phyloP scores from a whole-genome alignment of 2,113 vertebrate species.

The Bettongia penicillata region DNA sequence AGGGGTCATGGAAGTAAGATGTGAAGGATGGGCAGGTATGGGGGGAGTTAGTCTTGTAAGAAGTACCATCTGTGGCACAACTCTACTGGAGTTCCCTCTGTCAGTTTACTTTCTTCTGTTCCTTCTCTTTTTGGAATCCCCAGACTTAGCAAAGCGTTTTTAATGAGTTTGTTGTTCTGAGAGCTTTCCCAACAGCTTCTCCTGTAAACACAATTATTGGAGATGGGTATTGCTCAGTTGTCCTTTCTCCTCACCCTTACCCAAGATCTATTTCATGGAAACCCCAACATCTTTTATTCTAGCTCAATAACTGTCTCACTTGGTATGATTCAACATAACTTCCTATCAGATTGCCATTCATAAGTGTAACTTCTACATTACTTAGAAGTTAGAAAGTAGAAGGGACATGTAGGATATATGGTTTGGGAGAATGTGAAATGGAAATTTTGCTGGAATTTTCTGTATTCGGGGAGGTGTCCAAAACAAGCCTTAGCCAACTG shows the following conservation, averaged over 20 bases:
- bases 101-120: not conserved
- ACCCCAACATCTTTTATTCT: constrained; percentile 19
- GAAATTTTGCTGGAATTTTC: constrained; percentile 29
- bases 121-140: too few relatives aligned
- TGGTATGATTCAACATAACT: not conserved
- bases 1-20: constrained; percentile 23
- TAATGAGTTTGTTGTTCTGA: constrained; percentile 21
- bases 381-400: constrained; percentile 4
- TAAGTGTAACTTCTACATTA: not conserved
- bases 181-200: not conserved
- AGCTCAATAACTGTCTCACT: not conserved
- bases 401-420: not conserved
- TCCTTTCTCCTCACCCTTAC: not conserved
- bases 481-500: constrained; percentile 3
- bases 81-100: not conserved
- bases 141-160: not conserved
- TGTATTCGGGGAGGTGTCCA: constrained; percentile 10
- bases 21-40: not conserved
- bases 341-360: constrained; percentile 30
- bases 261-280: constrained; percentile 13
- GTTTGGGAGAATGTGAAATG: not conserved
- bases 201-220: constrained; percentile 9
- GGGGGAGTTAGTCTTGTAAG: constrained; percentile 27
- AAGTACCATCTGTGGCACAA: not conserved
- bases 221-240: not conserved